Conservation (phyloP, 2,113 vertebrate genomes). For the Sinocyclocheilus grahami region DNA sequence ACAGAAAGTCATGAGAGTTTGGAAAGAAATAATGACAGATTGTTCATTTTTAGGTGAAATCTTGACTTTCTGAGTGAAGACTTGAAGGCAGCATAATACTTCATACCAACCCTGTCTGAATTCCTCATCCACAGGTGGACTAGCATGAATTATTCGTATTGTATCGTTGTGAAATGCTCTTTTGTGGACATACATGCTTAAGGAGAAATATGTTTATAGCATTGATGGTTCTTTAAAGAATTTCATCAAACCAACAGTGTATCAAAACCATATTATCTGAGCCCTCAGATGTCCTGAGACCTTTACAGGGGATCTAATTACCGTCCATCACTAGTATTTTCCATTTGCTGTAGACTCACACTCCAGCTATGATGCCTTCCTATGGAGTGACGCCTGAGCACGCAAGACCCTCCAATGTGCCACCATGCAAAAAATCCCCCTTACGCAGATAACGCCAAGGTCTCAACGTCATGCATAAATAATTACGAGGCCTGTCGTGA, state of each 20-base stretch:
- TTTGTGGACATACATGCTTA: neutral
- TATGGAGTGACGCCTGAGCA: neutral
- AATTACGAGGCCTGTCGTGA: neutral
- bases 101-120: neutral
- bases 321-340: too few species aligned
- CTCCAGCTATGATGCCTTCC: slow-evolving; percentile 8
- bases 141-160: neutral
- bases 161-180: neutral
- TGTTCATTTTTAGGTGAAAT: neutral
- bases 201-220: neutral
- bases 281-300: slow-evolving; percentile 1
- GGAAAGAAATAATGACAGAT: neutral
- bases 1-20: neutral
- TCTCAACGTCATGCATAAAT: neutral
- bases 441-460: neutral
- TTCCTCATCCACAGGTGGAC: neutral
- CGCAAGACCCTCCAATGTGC: neutral
- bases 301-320: slow-evolving; percentile 12
- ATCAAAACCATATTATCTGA: neutral
- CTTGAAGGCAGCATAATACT: slow-evolving; percentile 1
- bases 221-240: neutral
- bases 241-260: neutral
- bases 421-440: neutral
- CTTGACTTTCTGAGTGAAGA: neutral
- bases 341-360: neutral